Evolutionary conservation across 92 coral and sea anemone genomes (phyloP), one percentile per base, ranked within the genome.

Genomic region (Chrysogorgia sp.): DNA sequence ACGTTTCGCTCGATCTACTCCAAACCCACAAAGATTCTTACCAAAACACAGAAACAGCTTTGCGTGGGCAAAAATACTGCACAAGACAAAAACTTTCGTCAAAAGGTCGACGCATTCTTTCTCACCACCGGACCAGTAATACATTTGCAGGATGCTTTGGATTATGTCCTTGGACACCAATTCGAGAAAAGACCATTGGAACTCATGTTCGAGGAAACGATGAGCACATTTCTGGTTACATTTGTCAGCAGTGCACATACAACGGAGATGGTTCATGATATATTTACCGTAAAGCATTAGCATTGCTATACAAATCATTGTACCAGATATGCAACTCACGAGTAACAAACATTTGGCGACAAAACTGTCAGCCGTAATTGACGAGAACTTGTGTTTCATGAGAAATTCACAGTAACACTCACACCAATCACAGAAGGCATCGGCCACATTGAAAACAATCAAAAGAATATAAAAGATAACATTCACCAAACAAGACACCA

Each of bases 31-130:
- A 25, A 68, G 58, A 34, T 68, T 68, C 7, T 57, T 41, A 0
- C 23, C 17, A 41, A 68, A 68, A 25, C 75, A 68, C 43, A 68
- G 10, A 47, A 68, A 68, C 57, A 68, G 75, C 26, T 68, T 68
- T 5, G 50, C 24, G 26, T 48, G 57, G 24, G 58, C 75, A 24
- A 41, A 2, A 68, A 68, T 25, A 43, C 59, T 68, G 75, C 58
- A 68, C 21, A 68, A 20, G 22, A 31, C 1, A n/a, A 45, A 40
- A 0, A 68, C 12, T 19, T 0, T 25, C 19, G 75, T 20, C 47
- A 23, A n/a, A 32, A 33, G 24, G 58, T 24, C 43, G 15, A 40
- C 17, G 3, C 59, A 68, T 8, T 3, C 8, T 10, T 47, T 2
- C 4, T 31, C 17, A 0, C 33, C 22, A 0, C 6, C 19, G 22